phyloP scores from a whole-genome alignment of 2,797 vertebrate species.

The Apogon talboti region DNA sequence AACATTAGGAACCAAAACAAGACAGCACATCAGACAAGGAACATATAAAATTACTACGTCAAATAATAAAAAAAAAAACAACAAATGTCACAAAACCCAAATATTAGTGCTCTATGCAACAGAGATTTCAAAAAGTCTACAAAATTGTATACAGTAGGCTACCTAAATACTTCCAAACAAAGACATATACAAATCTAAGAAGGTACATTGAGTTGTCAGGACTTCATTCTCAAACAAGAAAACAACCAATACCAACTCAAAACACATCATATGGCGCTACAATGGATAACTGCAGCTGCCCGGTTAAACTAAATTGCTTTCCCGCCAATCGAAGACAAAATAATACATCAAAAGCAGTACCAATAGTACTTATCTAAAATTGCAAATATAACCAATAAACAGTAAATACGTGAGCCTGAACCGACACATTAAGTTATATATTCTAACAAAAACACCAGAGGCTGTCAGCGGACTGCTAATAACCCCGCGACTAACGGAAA shows the following conservation, averaged over 20 bases:
- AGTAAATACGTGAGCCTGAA: rapidly evolving
- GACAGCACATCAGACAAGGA: background rate
- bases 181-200: background rate
- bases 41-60: no score
- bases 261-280: rapidly evolving
- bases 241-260: background rate
- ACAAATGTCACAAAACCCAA: no score
- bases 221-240: background rate
- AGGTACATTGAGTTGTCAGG: rapidly evolving
- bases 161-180: background rate
- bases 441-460: background rate
- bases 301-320: conserved; percentile 43
- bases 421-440: rapidly evolving
- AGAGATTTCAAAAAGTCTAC: background rate
- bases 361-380: rapidly evolving
- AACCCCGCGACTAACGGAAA: conserved; percentile 47
- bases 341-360: background rate
- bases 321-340: conserved; percentile 64
- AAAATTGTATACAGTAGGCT: background rate
- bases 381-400: rapidly evolving
- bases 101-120: background rate
- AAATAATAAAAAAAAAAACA: no score
- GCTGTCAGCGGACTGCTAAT: conserved; percentile 23
- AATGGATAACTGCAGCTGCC: background rate
- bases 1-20: background rate